Percentiles rank a stretch among this genome's conserved stretches.
Conservation (phyloP, 2,113 vertebrate species). For the Trinectes maculatus region DNA sequence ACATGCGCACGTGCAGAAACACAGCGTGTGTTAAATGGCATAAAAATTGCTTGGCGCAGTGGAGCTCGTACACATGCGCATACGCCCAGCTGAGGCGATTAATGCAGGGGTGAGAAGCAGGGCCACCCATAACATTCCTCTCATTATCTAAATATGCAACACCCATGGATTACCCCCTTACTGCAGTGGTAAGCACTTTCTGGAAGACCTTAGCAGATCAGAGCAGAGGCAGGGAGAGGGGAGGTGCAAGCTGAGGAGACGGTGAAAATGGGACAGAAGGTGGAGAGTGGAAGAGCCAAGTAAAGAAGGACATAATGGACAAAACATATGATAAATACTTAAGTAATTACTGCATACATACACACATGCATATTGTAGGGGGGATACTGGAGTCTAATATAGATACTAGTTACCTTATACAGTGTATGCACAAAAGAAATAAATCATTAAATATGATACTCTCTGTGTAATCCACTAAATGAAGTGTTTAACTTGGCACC, state of each 20-base stretch:
- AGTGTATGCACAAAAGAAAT: too few species aligned
- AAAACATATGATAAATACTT: too few species aligned
- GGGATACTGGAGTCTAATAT: too few species aligned
- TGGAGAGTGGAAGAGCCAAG: slow-evolving; percentile 1
- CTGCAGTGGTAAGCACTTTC: slow-evolving; percentile 71
- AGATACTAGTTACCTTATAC: too few species aligned
- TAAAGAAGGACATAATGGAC: neutral
- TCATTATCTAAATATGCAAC: slow-evolving; percentile 75
- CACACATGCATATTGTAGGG: too few species aligned
- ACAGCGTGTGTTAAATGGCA: slow-evolving; percentile 32
- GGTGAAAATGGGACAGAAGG: slow-evolving; percentile 11
- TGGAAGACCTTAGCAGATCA: slow-evolving; percentile 56
- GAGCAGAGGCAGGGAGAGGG: slow-evolving; percentile 17
- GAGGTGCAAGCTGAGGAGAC: slow-evolving; percentile 19
- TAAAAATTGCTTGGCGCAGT: slow-evolving; percentile 39
- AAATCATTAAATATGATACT: too few species aligned
- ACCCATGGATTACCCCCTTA: slow-evolving; percentile 61
- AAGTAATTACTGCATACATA: too few species aligned
- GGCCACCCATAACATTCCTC: slow-evolving; percentile 55
- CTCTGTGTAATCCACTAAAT: too few species aligned
- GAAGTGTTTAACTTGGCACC: too few species aligned
- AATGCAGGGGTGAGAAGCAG: slow-evolving; percentile 54
- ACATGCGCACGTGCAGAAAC: slow-evolving; percentile 33
- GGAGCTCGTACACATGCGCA: slow-evolving; percentile 37
- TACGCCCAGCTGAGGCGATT: slow-evolving; percentile 43